Percentiles rank a stretch among this genome's conserved stretches.
These are phyloP conservation scores for Melanerpes formicivorus DNA, from an alignment of 2,113 vertebrate species.

Conservation along the genomic window DNA sequence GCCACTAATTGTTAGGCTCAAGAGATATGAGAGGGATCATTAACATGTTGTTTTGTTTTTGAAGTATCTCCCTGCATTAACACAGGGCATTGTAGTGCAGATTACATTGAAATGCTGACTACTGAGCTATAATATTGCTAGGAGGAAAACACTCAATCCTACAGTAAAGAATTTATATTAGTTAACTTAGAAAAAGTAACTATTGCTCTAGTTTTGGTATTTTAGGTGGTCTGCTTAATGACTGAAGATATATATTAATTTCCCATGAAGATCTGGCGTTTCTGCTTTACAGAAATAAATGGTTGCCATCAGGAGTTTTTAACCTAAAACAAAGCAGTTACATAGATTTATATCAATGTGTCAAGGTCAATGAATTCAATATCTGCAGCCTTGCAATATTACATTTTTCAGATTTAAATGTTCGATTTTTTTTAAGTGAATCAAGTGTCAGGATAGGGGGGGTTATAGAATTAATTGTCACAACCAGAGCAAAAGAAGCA, in stretches of 20 bases:
- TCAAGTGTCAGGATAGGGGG: not conserved
- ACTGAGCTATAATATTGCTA: conserved; percentile 17
- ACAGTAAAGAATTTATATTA: not conserved
- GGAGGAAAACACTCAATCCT: conserved; percentile 7
- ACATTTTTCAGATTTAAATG: not conserved
- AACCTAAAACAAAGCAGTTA: not conserved
- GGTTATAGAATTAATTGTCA: not conserved
- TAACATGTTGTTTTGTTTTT: conserved; percentile 64
- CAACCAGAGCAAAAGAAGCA: not conserved
- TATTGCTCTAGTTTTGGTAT: not conserved
- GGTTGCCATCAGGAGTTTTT: not conserved
- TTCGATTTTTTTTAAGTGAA: not conserved
- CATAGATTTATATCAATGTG: not conserved
- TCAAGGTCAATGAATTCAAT: not conserved
- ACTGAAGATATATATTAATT: not conserved
- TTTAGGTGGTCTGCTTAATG: not conserved
- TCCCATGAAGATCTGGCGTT: not conserved
- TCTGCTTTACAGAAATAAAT: not conserved
- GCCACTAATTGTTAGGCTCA: conserved; percentile 60
- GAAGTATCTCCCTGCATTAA: conserved; percentile 66
- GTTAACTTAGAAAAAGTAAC: not conserved
- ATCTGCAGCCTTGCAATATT: not conserved
- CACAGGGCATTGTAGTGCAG: conserved; percentile 70
- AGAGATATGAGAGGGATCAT: conserved; percentile 65
- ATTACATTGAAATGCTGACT: conserved; percentile 70